Conservation (phyloP, 2,888 invertebrate genomes). For the Tachina fera region DNA sequence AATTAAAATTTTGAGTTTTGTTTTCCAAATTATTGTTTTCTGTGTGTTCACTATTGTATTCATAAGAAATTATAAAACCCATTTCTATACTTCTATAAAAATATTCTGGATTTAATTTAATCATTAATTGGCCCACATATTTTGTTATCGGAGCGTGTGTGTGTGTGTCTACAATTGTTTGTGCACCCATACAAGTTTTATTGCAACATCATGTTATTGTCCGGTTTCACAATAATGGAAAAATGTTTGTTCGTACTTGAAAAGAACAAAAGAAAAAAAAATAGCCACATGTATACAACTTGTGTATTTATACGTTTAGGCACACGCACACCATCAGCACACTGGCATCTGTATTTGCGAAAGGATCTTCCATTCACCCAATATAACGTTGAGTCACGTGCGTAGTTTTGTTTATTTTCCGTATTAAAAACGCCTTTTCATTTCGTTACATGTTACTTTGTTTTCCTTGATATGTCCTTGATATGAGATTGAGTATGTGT, state of each 20-base stretch:
- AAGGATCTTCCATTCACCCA: slow-evolving; percentile 31
- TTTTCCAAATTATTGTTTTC: too few species aligned
- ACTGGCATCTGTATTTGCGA: slow-evolving; percentile 17
- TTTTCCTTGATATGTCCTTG: slow-evolving; percentile 70
- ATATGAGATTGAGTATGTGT: not conserved
- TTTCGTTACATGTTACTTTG: slow-evolving; percentile 74
- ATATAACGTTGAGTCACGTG: slow-evolving; percentile 77
- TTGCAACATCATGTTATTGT: slow-evolving; percentile 69
- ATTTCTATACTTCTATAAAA: not conserved
- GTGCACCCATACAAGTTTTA: slow-evolving; percentile 66
- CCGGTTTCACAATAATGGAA: slow-evolving; percentile 64
- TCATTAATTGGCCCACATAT: not conserved
- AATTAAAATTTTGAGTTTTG: too few species aligned
- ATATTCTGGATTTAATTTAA: not conserved
- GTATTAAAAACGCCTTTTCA: slow-evolving; percentile 79
- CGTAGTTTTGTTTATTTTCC: slow-evolving; percentile 79
- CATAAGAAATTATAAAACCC: too few species aligned
- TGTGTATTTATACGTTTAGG: slow-evolving; percentile 24
- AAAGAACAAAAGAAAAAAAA: not conserved
- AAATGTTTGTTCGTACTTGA: slow-evolving; percentile 45
- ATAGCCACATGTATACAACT: slow-evolving; percentile 19
- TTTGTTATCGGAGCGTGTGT: not conserved
- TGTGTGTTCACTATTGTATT: too few species aligned
- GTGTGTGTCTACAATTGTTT: slow-evolving; percentile 1
- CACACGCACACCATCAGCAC: not conserved